These are phyloP conservation scores for Phylloscopus trochiloides DNA, from an alignment of 2,113 vertebrate genomes.

Conservation along the genomic window DNA sequence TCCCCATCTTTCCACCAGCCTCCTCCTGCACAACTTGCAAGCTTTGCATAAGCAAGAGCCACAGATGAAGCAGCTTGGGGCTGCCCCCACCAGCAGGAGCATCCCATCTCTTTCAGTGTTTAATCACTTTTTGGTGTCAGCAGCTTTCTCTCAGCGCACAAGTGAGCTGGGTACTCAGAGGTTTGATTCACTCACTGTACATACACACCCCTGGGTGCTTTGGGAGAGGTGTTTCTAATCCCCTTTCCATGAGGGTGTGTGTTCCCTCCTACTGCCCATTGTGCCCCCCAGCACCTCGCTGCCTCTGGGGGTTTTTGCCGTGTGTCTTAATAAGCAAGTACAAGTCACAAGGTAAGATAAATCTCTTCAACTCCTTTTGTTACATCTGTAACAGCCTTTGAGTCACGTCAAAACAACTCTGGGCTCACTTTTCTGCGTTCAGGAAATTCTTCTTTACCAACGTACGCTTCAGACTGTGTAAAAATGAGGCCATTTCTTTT, in stretches of 20 bases:
- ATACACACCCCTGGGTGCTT: neutral
- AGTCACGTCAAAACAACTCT: neutral
- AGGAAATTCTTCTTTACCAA: neutral
- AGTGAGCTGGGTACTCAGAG: neutral
- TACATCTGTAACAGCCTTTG: neutral
- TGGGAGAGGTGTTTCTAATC: neutral
- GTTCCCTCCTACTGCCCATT: fast-evolving
- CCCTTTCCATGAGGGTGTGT: neutral
- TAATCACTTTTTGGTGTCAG: neutral
- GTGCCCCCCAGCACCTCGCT: fast-evolving
- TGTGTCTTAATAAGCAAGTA: neutral
- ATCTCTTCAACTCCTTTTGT: neutral
- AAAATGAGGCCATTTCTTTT: neutral
- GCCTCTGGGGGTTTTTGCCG: neutral
- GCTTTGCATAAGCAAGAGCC: neutral
- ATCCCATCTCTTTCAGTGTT: neutral
- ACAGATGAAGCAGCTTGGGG: neutral
- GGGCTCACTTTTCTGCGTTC: neutral
- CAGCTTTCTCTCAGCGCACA: neutral
- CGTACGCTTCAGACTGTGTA: neutral
- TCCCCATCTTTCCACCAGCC: neutral
- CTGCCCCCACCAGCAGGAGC: neutral
- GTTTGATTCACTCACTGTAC: neutral
- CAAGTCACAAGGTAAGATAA: neutral
- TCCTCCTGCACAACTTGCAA: neutral